Evolutionary conservation across 2,797 vertebrate species (phyloP), one percentile per base, ranked within the genome.

Genomic region (Schizopygopsis pylzovi): DNA sequence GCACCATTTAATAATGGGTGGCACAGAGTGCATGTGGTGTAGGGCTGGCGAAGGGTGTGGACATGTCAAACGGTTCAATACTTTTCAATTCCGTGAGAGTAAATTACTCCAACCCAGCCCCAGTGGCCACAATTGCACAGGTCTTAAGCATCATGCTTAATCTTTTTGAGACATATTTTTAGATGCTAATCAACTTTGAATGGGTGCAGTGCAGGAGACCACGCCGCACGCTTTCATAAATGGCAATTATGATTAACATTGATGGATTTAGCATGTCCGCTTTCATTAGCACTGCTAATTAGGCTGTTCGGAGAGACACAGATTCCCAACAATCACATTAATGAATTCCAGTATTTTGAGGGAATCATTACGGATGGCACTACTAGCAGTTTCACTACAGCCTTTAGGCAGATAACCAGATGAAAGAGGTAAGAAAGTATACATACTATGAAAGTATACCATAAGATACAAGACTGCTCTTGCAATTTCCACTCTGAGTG

Each of bases 211-310:
- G 90, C 83, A 84, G 83, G 79, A 88, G 79, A 73, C 77, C 68
- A 67, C 70, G 54, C 73, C 20, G 54, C 90, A 91, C 85, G 56
- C 90, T 91, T 90, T 91, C 90, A 91, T 90, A 89, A 91, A 89
- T 88, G 89, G 91, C 92, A 93, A 95, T 95, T 93, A 95, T 94
- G 94, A 95, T 95, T 93, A 95, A 91, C 93, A 92, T 88, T 95
- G 95, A 95, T 95, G 93, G 93, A 95, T 94, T 92, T 92, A 92
- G 91, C 87, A 77, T 89, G 91, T 91, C 89, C 85, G 87, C 90
- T 94, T 95, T 93, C 92, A 94, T 95, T 95, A 95, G 93, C 85
- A 91, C 89, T 91, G 87, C 91, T 95, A 95, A 95, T 96, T 94
- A 95, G 91, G 84, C 92, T 93, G 93, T 89, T 81, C 86, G 91